Evolutionary conservation across 2,888 invertebrate genomes (phyloP), one percentile per base, ranked within the genome.

Genomic region (Limnephilus lunatus): DNA sequence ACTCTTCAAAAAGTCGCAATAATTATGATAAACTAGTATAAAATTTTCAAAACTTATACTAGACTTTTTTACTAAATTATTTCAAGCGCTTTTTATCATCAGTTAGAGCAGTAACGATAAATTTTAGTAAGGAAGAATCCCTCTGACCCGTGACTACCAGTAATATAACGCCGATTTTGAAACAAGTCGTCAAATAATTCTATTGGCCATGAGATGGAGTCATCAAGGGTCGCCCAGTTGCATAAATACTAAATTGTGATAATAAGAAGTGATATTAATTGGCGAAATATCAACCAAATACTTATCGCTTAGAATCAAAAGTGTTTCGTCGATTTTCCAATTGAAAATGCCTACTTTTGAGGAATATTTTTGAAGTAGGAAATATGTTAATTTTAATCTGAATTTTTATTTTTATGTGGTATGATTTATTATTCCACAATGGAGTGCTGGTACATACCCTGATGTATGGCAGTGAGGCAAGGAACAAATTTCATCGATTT

Each of bases 171-270:
- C 35, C 35, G 83, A 83, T 83, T 32, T 83, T 83, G 19, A 83
- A 83, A 35, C 83, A 83, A 83, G 35, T 35, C 83, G 25, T 83
- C 83, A 83, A 83, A 83, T 83, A 32, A 83, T 83, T 32, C 83
- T 83, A 83, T 83, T 83, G 83, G 83, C 83, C 35, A 35, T 83
- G 83, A 83, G 83, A 83, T 83, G 83, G 35, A 39, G 35, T 83
- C 83, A 83, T 25, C 35, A 68, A 68, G 68, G 68, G 68, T 68
- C 68, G 68, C 68, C 9, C 68, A 68, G 25, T 68, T 68, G 68
- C 68, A 68, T 68, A 68, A 68, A 68, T 68, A 68, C 68, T 0
- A 68, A 68, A 68, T 9, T 25, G n/a, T 68, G 68, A 68, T 25
- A 68, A 1, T n/a, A 68, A 68, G 68, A 19, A 12, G 44, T 44